Evolutionary conservation across 2,113 vertebrate genomes (phyloP).

Genomic region (Solenodon paradoxus): DNA sequence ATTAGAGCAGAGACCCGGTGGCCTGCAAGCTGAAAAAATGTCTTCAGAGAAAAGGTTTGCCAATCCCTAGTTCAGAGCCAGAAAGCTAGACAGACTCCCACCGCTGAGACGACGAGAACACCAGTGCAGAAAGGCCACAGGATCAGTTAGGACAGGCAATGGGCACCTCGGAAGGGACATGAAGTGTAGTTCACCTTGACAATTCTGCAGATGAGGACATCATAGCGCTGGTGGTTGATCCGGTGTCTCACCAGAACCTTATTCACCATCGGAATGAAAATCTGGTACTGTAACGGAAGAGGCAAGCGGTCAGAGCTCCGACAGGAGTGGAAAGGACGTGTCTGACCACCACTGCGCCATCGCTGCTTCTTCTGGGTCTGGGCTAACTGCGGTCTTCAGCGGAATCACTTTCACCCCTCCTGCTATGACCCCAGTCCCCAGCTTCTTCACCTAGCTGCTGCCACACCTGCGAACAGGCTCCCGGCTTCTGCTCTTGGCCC

Average conservation of each 20-base stretch:
- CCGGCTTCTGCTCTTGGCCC: background rate
- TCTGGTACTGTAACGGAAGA: conserved; percentile 91
- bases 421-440: no score
- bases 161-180: background rate
- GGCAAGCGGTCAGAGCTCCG: conserved; percentile 9
- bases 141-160: background rate
- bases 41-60: background rate
- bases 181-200: conserved; percentile 88
- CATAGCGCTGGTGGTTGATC: conserved; percentile 97
- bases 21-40: background rate
- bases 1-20: background rate
- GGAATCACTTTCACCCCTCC: background rate
- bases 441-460: background rate
- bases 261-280: conserved; percentile 99
- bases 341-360: background rate
- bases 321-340: no score
- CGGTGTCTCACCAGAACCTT: conserved; percentile 96
- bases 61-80: background rate
- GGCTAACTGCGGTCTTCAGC: background rate
- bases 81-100: background rate
- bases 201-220: conserved; percentile 97
- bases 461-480: background rate
- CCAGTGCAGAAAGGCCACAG: rapidly evolving
- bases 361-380: background rate
- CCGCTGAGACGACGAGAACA: background rate